These are phyloP conservation scores for Camelus bactrianus DNA, from an alignment of 2,113 vertebrate genomes.

Conservation along the genomic window DNA sequence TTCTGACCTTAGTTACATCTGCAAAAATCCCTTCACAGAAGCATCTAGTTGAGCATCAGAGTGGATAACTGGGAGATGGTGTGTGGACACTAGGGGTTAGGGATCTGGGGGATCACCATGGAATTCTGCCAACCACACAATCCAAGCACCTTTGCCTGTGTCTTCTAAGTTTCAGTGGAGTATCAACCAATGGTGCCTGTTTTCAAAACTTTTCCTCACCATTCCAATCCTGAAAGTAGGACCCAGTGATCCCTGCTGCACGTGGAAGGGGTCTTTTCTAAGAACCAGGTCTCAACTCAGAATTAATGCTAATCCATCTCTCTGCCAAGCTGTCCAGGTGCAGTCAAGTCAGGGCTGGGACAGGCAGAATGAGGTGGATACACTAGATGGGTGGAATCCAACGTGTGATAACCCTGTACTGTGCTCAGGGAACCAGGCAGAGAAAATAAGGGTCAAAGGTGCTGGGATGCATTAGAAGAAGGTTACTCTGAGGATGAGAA, in stretches of 20 bases:
- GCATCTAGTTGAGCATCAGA: too few relatives aligned
- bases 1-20: background rate
- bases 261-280: background rate
- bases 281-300: background rate
- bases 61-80: background rate
- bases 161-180: background rate
- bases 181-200: background rate
- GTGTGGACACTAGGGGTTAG: background rate
- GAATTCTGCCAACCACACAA: background rate
- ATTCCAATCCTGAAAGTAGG: background rate
- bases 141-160: too few relatives aligned
- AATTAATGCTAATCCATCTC: background rate
- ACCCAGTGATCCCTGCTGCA: background rate
- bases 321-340: background rate
- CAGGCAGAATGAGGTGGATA: background rate
- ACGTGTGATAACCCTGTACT: fast-evolving
- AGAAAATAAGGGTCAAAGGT: too few relatives aligned
- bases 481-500: background rate
- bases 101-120: background rate
- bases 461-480: background rate
- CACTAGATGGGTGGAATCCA: too few relatives aligned
- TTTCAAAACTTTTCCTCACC: background rate
- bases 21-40: background rate
- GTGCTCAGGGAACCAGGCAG: background rate
- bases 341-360: fast-evolving